Evolutionary conservation across 2,113 vertebrate genomes (phyloP).

Genomic region (Pao palembangensis): DNA sequence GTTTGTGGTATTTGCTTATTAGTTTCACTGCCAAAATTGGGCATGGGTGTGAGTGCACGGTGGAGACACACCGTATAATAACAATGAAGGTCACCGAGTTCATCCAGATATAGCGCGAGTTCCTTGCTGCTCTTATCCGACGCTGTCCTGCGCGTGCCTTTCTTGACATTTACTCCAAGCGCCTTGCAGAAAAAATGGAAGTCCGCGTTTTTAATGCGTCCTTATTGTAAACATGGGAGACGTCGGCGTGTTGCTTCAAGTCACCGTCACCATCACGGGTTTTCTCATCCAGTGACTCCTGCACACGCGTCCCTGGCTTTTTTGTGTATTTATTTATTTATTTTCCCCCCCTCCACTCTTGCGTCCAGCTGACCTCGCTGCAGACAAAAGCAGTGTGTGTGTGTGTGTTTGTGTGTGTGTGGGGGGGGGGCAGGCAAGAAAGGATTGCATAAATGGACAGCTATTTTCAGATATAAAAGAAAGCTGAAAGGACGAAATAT

Average conservation of each 20-base stretch:
- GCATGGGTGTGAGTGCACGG: not conserved
- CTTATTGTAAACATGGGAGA: constrained; percentile 5
- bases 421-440: constrained; percentile 19
- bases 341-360: constrained; percentile 8
- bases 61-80: not conserved
- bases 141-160: constrained; percentile 24
- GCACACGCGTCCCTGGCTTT: constrained; percentile 20
- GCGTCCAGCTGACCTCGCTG: constrained; percentile 54
- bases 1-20: too few relatives aligned
- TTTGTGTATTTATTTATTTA: constrained; percentile 19
- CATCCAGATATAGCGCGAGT: not conserved
- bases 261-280: constrained; percentile 28
- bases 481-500: constrained; percentile 22
- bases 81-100: not conserved
- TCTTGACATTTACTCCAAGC: constrained; percentile 23
- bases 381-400: constrained; percentile 38
- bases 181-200: constrained; percentile 24
- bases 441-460: constrained; percentile 50
- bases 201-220: constrained; percentile 15
- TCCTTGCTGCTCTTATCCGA: not conserved
- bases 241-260: constrained; percentile 23
- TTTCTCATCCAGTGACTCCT: constrained; percentile 46
- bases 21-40: not conserved
- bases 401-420: constrained; percentile 4
- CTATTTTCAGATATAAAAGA: constrained; percentile 50